phyloP scores from a whole-genome alignment of 2,888 invertebrate genomes.

The Tetranychus truncatus region DNA sequence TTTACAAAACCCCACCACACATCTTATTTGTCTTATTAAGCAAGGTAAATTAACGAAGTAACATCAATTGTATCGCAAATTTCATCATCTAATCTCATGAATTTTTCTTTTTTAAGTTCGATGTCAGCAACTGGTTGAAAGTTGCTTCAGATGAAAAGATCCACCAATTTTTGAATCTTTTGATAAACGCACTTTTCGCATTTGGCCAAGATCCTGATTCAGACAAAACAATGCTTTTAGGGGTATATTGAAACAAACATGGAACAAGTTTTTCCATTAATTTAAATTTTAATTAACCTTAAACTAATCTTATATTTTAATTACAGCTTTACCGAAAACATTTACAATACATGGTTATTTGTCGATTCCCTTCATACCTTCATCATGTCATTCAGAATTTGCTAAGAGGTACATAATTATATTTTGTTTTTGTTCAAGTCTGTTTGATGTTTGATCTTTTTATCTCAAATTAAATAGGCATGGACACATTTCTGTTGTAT shows the following conservation, averaged over 20 bases:
- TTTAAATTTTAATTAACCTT: not conserved
- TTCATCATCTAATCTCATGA: not conserved
- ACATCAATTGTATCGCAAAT: not conserved
- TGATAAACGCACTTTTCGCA: slow-evolving; percentile 16
- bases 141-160: slow-evolving; percentile 17
- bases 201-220: slow-evolving; percentile 18
- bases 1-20: slow-evolving; percentile 14
- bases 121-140: slow-evolving; percentile 20
- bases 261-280: not conserved
- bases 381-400: slow-evolving; percentile 13
- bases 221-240: slow-evolving; percentile 19
- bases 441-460: not conserved
- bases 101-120: slow-evolving; percentile 17
- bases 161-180: slow-evolving; percentile 13
- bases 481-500: slow-evolving; percentile 12
- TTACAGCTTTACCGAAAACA: slow-evolving; percentile 22
- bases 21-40: slow-evolving; percentile 21
- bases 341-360: slow-evolving; percentile 20
- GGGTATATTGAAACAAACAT: slow-evolving; percentile 10
- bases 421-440: not conserved
- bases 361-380: slow-evolving; percentile 18
- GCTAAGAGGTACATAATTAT: slow-evolving; percentile 6
- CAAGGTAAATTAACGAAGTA: slow-evolving; percentile 15
- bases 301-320: not conserved
- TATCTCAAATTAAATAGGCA: slow-evolving; percentile 12